Evolutionary conservation across 2,113 vertebrate genomes (phyloP), one percentile per base, ranked within the genome.

Genomic region (Steatornis caripensis): DNA sequence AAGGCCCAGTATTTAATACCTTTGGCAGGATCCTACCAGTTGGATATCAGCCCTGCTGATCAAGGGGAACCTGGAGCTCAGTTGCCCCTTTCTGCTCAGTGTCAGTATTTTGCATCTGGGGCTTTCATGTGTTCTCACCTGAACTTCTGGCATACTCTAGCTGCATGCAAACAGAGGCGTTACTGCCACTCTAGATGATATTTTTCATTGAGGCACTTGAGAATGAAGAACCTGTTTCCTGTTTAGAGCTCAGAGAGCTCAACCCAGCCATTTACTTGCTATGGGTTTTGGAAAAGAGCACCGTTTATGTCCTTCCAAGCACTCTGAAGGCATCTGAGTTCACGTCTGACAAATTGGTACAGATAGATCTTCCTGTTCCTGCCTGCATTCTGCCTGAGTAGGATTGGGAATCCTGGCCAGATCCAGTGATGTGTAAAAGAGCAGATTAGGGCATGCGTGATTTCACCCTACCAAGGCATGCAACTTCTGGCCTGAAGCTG

Each of bases 191-290:
- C 32, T 18, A n/a, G 24, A 71, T 51, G 51, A 17, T 23, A 53
- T 92, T 96, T 97, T 75, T 83, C 82, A 83, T 24, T 29, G 57
- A 96, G 32, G 69, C 89, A 96, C 93, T 96, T 93, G 84, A 95
- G 72, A 94, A 30, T 89, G 83, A 96, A 95, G 92, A 92, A 78
- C 86, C 18, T 45, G 36, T 93, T 97, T 97, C 93, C 93, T 94
- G 83, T 96, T 94, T 84, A 66, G 60, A 86, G 68, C 71, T 90
- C 41, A 34, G 78, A 69, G 54, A 80, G 66, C 68, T 88, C 85
- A 89, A 60, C 78, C 41, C 85, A 93, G 86, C 27, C 60, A 23
- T 90, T 93, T 88, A 76, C 83, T 86, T 88, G 64, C 69, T 62
- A 34, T 2, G 30, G 64, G 12, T 66, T 93, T 90, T 91, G 88